Percentiles rank a stretch among this genome's conserved stretches.
Conservation (phyloP, 2,797 vertebrate genomes). For the Sebastes taczanowskii region DNA sequence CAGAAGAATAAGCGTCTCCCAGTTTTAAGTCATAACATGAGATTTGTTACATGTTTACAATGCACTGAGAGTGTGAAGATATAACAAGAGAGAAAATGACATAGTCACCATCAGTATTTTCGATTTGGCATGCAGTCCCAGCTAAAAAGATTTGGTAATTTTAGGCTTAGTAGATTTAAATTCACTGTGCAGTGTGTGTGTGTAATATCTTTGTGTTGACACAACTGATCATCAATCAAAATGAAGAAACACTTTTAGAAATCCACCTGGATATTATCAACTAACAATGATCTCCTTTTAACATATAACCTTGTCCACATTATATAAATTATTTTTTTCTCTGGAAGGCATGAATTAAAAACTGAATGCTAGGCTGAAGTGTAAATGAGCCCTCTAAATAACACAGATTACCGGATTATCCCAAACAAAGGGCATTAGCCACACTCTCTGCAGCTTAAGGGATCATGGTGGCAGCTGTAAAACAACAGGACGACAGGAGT, state of each 20-base stretch:
- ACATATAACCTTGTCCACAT: slow-evolving; percentile 29
- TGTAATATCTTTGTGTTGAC: neutral
- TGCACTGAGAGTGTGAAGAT: neutral
- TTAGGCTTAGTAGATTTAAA: neutral
- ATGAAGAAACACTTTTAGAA: neutral
- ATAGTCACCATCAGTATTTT: neutral
- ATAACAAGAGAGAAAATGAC: neutral
- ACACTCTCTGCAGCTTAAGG: slow-evolving; percentile 83
- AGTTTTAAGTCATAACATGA: slow-evolving; percentile 13
- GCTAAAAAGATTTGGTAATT: neutral
- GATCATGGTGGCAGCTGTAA: slow-evolving; percentile 85
- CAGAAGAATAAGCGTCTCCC: slow-evolving; percentile 5
- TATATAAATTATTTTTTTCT: slow-evolving; percentile 31
- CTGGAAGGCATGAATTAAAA: slow-evolving; percentile 66
- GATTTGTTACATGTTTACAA: slow-evolving; percentile 22
- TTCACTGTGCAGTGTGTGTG: neutral
- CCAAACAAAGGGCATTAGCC: slow-evolving; percentile 86
- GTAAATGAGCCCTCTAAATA: slow-evolving; percentile 85
- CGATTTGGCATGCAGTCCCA: neutral
- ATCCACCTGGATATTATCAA: neutral
- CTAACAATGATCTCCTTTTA: neutral
- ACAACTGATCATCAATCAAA: neutral
- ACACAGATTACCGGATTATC: slow-evolving; percentile 86
- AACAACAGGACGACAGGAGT: slow-evolving; percentile 81
- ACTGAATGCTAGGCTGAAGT: slow-evolving; percentile 67